These are phyloP conservation scores for Zaprionus davidi DNA, from an alignment of 1,140 invertebrate species.

Conservation along the genomic window DNA sequence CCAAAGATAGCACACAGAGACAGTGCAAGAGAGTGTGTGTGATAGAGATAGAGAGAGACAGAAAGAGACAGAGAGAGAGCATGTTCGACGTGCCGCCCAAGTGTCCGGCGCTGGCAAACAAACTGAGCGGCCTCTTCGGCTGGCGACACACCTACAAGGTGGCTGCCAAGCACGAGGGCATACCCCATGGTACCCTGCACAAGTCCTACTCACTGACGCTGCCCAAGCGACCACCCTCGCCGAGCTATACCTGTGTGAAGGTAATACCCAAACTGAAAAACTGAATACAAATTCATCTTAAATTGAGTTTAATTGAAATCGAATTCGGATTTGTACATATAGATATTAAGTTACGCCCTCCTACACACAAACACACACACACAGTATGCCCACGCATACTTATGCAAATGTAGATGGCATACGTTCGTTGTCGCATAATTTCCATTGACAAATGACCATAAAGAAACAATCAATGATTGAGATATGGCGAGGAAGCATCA, in stretches of 20 bases:
- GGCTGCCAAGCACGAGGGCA: conserved; percentile 88
- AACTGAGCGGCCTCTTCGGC: conserved; percentile 89
- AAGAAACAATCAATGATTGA: conserved; percentile 44
- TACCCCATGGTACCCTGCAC: conserved; percentile 85
- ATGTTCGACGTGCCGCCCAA: conserved; percentile 84
- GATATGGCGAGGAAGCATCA: conserved; percentile 14
- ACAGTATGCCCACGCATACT: conserved; percentile 27
- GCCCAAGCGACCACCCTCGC: conserved; percentile 75
- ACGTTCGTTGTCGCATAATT: conserved; percentile 63
- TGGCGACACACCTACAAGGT: conserved; percentile 91
- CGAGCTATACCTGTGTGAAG: conserved; percentile 66
- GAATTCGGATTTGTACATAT: neutral
- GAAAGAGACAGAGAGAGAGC: conserved; percentile 11
- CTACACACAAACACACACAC: conserved; percentile 9
- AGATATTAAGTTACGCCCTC: conserved; percentile 18
- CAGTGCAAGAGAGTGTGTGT: neutral
- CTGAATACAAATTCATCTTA: neutral
- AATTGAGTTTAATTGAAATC: neutral
- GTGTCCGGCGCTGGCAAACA: conserved; percentile 88
- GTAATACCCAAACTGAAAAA: conserved; percentile 32
- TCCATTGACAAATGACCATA: conserved; percentile 68
- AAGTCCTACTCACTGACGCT: conserved; percentile 84
- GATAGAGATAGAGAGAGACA: neutral
- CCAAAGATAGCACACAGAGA: conserved; percentile 27
- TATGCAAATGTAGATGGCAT: conserved; percentile 51